These are phyloP conservation scores for Baccha elongata DNA, from an alignment of 2,888 invertebrate genomes.

Conservation along the genomic window DNA sequence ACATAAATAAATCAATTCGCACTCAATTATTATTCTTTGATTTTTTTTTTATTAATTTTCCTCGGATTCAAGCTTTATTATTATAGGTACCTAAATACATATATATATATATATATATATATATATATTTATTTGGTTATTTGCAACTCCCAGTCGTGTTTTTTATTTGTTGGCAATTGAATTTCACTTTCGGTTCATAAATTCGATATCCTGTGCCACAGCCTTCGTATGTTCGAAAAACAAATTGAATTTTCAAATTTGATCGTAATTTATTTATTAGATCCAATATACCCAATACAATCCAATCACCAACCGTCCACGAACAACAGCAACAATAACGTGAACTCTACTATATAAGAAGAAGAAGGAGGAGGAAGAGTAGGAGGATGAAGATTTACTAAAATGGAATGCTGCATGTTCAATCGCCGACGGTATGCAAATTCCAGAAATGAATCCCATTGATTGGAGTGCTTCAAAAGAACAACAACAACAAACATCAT, in stretches of 20 bases:
- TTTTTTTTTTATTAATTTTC: constrained; percentile 70
- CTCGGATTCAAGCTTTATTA: constrained; percentile 42
- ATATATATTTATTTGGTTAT: constrained; percentile 31
- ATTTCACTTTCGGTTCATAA: constrained; percentile 71
- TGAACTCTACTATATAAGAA: background rate
- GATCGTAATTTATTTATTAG: constrained; percentile 74
- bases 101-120: constrained; percentile 3
- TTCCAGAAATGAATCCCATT: constrained; percentile 66
- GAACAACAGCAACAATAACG: constrained; percentile 3
- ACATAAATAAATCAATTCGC: constrained; percentile 75
- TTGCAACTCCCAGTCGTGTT: constrained; percentile 39
- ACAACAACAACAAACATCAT: constrained; percentile 6
- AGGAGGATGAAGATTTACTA: background rate
- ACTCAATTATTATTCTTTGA: constrained; percentile 75
- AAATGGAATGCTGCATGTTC: constrained; percentile 41
- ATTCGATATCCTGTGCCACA: constrained; percentile 43
- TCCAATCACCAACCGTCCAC: background rate
- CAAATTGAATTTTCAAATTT: constrained; percentile 74
- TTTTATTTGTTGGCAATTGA: constrained; percentile 38
- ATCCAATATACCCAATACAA: constrained; percentile 35
- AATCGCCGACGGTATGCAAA: constrained; percentile 69
- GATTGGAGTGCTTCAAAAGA: constrained; percentile 44
- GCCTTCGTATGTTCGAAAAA: constrained; percentile 33
- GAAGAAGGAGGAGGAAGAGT: background rate
- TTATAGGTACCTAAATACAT: background rate